A percentile compares a stretch with the other conserved stretches of the same genome.
phyloP scores from a whole-genome alignment of 2,797 vertebrate species.

The Crocodylus rhombifer region DNA sequence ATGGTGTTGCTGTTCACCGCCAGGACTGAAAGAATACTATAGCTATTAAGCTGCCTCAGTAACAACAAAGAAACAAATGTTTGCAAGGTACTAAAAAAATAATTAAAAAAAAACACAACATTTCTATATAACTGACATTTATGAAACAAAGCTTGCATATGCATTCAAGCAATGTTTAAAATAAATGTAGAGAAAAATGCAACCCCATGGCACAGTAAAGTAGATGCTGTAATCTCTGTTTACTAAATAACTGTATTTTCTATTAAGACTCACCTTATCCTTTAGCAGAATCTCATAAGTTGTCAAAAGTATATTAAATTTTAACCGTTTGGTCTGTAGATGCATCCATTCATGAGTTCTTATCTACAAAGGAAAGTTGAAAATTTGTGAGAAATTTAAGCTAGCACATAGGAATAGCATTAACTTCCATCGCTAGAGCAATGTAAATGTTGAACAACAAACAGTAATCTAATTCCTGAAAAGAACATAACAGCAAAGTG shows the following conservation, averaged over 20 bases:
- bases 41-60: not conserved
- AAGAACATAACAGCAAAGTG: not conserved
- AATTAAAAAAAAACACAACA: not conserved
- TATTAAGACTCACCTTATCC: conserved; percentile 89
- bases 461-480: not conserved
- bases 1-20: not conserved
- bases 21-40: not conserved
- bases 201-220: not conserved
- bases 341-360: conserved; percentile 99
- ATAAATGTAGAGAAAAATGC: not conserved
- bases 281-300: conserved; percentile 98
- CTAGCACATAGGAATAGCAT: not conserved
- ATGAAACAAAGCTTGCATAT: not conserved
- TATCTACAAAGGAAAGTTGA: conserved; percentile 84
- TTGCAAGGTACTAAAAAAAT: too few species aligned
- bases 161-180: not conserved
- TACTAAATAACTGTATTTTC: not conserved
- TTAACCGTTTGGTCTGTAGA: conserved; percentile 92
- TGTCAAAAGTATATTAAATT: conserved; percentile 96
- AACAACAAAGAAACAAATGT: not conserved
- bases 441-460: not conserved
- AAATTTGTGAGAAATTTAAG: not conserved
- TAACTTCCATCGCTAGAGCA: not conserved
- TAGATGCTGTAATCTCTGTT: not conserved
- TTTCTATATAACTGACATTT: not conserved